A percentile compares a stretch with the other conserved stretches of the same genome.
phyloP scores from a whole-genome alignment of 1,140 invertebrate genomes.

The Nylanderia fulva region DNA sequence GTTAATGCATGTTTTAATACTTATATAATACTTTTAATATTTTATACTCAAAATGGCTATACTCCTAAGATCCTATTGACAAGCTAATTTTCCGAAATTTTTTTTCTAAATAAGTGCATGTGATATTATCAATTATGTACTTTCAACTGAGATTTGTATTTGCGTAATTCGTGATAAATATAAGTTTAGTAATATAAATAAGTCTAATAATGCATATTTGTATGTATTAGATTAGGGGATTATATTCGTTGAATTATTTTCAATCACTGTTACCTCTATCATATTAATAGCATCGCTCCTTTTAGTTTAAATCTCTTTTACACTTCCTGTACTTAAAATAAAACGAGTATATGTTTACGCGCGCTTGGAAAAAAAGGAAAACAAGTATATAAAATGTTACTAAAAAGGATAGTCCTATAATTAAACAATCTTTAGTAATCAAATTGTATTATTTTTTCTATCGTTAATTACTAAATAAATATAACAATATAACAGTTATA shows the following conservation, averaged over 20 bases:
- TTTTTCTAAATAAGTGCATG: not conserved
- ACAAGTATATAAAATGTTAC: not conserved
- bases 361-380: not conserved
- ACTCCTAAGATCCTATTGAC: not conserved
- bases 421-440: not conserved
- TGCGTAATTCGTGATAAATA: not conserved
- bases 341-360: not conserved
- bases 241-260: not conserved
- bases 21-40: slow-evolving; percentile 25
- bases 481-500: not conserved
- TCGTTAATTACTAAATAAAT: not conserved
- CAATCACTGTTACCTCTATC: not conserved
- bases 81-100: not conserved
- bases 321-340: not conserved
- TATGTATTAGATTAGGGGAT: not conserved
- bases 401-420: not conserved
- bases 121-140: not conserved
- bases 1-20: slow-evolving; percentile 26
- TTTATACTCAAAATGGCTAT: not conserved
- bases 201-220: not conserved
- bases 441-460: not conserved
- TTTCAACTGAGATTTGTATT: not conserved
- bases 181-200: not conserved
- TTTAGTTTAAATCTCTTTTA: not conserved
- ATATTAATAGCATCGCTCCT: not conserved